Percentiles rank a stretch among this genome's conserved stretches.
Conservation (phyloP, 2,113 vertebrate species). For the Grallaria varia region DNA sequence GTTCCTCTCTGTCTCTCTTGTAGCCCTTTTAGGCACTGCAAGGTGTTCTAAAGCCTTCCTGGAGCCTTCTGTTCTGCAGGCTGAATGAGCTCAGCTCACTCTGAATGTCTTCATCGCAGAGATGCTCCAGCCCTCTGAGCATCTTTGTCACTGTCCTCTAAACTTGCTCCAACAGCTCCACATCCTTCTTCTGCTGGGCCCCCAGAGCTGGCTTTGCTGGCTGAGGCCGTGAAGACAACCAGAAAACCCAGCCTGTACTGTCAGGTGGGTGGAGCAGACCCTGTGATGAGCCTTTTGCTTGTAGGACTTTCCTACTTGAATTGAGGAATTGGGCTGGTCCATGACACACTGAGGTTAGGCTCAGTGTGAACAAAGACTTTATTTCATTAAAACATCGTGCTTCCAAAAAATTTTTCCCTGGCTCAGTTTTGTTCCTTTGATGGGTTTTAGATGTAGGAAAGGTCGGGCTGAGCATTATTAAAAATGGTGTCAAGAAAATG, state of each 20-base stretch:
- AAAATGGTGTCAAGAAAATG: background rate
- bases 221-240: background rate
- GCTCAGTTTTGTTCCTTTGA: background rate
- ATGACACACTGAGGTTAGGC: background rate
- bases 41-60: too few relatives aligned
- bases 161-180: too few relatives aligned
- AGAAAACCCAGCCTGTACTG: background rate
- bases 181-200: too few relatives aligned
- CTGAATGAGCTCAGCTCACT: too few relatives aligned
- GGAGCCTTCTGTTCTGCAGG: too few relatives aligned
- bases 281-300: accelerated
- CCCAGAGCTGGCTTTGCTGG: background rate
- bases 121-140: too few relatives aligned
- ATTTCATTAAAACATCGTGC: background rate
- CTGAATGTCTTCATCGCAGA: too few relatives aligned
- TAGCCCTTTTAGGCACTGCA: too few relatives aligned
- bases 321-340: background rate
- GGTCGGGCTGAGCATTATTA: background rate
- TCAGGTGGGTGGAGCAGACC: background rate
- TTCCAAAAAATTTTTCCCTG: background rate
- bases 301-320: background rate
- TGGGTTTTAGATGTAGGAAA: background rate
- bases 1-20: too few relatives aligned
- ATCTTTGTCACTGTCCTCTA: too few relatives aligned
- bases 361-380: background rate